phyloP scores from a whole-genome alignment of 2,888 invertebrate species.

The Diarsia rubi region DNA sequence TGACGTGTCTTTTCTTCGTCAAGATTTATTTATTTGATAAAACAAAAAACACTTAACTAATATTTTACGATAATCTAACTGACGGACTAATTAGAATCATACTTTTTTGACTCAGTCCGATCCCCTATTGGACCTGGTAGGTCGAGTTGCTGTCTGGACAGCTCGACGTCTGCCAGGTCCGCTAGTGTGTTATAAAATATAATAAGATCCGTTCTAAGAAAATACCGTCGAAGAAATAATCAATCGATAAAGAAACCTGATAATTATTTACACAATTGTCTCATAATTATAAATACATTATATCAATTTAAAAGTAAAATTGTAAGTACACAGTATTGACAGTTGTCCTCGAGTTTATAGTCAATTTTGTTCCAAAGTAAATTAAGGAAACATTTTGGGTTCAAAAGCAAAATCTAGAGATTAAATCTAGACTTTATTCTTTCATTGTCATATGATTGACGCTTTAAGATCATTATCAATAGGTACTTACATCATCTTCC shows the following conservation, averaged over 20 bases:
- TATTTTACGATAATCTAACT: no score
- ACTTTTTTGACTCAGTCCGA: no score
- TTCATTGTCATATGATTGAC: not conserved
- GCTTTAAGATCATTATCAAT: not conserved
- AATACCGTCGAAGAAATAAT: not conserved
- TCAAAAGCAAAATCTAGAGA: not conserved
- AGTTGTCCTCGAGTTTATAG: not conserved
- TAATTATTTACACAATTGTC: slow-evolving; percentile 13
- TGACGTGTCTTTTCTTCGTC: no score
- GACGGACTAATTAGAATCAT: no score
- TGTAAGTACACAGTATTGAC: slow-evolving; percentile 5
- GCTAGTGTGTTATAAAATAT: no score
- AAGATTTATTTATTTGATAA: no score
- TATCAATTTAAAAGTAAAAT: slow-evolving; percentile 9
- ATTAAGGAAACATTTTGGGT: slow-evolving; percentile 8
- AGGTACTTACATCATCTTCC: no score
- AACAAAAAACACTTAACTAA: no score
- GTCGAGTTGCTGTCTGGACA: no score
- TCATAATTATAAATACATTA: not conserved
- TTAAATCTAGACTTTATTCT: not conserved
- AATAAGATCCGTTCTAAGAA: no score
- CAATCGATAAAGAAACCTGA: not conserved
- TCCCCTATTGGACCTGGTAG: no score
- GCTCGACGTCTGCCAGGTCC: no score
- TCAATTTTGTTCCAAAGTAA: slow-evolving; percentile 16